phyloP scores from a whole-genome alignment of 2,888 invertebrate genomes.

The Atherix ibis region DNA sequence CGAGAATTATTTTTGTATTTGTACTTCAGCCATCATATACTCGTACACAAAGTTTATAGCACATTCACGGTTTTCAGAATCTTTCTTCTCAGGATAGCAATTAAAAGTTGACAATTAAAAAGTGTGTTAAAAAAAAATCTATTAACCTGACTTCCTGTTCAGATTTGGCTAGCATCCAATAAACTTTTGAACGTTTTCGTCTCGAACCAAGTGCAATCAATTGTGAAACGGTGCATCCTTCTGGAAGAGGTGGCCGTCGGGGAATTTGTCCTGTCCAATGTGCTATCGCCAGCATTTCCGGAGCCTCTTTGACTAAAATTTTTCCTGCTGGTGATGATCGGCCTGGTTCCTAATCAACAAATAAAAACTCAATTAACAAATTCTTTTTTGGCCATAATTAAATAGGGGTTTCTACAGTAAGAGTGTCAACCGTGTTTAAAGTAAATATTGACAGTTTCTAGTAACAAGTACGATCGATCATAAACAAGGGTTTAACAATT shows the following conservation, averaged over 20 bases:
- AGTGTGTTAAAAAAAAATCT: too few relatives aligned
- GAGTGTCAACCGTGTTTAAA: too few relatives aligned
- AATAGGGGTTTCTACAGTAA: too few relatives aligned
- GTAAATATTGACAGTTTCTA: too few relatives aligned
- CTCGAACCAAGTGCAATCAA: conserved; percentile 60
- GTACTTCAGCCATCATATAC: too few relatives aligned
- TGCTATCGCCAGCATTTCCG: conserved; percentile 65
- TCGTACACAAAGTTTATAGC: too few relatives aligned
- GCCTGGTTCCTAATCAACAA: conserved; percentile 24
- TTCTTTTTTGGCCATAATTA: not conserved
- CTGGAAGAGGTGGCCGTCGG: conserved; percentile 52
- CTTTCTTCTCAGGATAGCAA: too few relatives aligned
- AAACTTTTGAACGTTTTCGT: conserved; percentile 51
- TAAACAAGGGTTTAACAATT: too few relatives aligned
- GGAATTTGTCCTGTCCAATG: conserved; percentile 68
- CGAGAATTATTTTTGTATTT: too few relatives aligned
- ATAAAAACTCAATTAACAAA: not conserved
- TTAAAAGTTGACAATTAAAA: too few relatives aligned
- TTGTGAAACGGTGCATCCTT: conserved; percentile 51
- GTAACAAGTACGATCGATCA: too few relatives aligned
- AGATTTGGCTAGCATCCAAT: conserved; percentile 68
- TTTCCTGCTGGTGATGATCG: conserved; percentile 31
- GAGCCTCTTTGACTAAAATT: conserved; percentile 56
- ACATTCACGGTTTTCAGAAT: too few relatives aligned
- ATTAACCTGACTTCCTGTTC: conserved; percentile 68